Evolutionary conservation across 2,113 vertebrate genomes (phyloP).

Genomic region (Coturnix japonica): DNA sequence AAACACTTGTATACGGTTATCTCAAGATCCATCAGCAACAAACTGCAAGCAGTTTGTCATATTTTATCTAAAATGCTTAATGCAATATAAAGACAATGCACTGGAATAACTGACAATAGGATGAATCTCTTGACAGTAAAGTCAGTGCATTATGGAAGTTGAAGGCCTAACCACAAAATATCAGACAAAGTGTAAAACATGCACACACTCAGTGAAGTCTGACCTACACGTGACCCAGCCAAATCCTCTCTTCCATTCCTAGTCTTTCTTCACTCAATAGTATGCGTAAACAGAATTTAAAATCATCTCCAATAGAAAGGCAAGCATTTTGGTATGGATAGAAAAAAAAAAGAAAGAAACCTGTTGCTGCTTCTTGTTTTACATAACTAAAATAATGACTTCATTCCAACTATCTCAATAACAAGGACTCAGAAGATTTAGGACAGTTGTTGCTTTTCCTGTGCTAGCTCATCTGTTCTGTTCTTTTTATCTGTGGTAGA

Average conservation of each 20-base stretch:
- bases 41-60: background rate
- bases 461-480: background rate
- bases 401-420: background rate
- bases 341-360: background rate
- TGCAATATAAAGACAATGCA: background rate
- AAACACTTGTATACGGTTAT: background rate
- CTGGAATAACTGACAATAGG: background rate
- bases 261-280: background rate
- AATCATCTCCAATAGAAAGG: background rate
- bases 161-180: background rate
- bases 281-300: background rate
- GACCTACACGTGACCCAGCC: background rate
- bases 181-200: background rate
- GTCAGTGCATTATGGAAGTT: background rate
- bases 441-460: background rate
- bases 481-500: background rate
- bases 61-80: background rate
- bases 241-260: background rate
- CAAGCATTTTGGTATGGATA: background rate
- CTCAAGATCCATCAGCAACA: background rate
- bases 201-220: background rate
- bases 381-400: background rate
- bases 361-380: background rate
- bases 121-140: background rate
- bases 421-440: background rate